Conservation (phyloP, 2,888 invertebrate genomes). For the Caenorhabditis sinica region DNA sequence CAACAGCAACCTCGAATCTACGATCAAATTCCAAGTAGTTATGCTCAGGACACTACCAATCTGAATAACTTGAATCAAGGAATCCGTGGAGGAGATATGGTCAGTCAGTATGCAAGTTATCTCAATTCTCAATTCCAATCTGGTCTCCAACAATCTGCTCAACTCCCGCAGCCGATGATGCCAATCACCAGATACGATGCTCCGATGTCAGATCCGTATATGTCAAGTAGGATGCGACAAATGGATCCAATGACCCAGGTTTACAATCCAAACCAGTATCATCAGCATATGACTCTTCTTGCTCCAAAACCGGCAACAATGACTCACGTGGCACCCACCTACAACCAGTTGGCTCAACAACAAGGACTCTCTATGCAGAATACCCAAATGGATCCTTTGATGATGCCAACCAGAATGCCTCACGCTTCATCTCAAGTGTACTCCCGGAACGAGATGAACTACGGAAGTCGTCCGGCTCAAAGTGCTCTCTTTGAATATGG, state of each 20-base stretch:
- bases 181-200: constrained; percentile 69
- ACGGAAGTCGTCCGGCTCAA: constrained; percentile 80
- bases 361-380: constrained; percentile 27
- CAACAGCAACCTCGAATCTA: constrained; percentile 33
- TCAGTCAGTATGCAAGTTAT: constrained; percentile 83
- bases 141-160: constrained; percentile 56
- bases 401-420: constrained; percentile 47
- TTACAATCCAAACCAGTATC: constrained; percentile 20
- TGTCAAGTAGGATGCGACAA: constrained; percentile 8
- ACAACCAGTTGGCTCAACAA: constrained; percentile 40
- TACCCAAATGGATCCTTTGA: constrained; percentile 51
- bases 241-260: constrained; percentile 13
- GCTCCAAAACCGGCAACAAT: constrained; percentile 52
- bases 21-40: constrained; percentile 37
- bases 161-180: constrained; percentile 63
- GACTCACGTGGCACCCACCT: constrained; percentile 53
- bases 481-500: constrained; percentile 79
- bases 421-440: constrained; percentile 73
- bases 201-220: constrained; percentile 69
- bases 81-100: constrained; percentile 64
- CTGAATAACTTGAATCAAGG: constrained; percentile 44
- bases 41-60: constrained; percentile 61
- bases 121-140: constrained; percentile 81
- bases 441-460: constrained; percentile 81
- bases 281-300: constrained; percentile 45